phyloP scores from a whole-genome alignment of 2,888 invertebrate species.

The Rhogogaster chlorosoma region DNA sequence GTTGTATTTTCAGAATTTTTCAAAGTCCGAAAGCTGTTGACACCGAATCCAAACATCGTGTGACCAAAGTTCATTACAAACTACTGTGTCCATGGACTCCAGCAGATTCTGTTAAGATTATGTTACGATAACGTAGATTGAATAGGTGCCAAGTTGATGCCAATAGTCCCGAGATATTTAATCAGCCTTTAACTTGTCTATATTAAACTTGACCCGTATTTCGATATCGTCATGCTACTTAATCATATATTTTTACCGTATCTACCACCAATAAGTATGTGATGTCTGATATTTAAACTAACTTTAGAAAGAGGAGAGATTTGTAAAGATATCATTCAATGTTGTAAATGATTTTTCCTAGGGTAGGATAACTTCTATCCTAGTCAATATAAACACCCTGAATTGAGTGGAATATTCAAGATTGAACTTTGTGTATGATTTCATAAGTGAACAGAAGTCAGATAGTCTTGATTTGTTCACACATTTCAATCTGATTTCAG shows the following conservation, averaged over 20 bases:
- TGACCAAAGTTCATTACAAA: not conserved
- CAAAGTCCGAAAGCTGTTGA: not conserved
- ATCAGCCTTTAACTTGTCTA: constrained; percentile 40
- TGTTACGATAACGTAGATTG: constrained; percentile 1
- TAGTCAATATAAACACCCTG: not conserved
- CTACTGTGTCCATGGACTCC: not conserved
- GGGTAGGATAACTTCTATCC: not conserved
- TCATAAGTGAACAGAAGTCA: not conserved
- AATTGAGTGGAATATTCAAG: not conserved
- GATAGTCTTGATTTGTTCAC: not conserved
- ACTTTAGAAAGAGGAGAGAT: not conserved
- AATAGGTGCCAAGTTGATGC: constrained; percentile 37
- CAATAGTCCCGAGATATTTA: constrained; percentile 28
- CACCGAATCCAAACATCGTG: not conserved
- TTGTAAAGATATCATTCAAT: not conserved
- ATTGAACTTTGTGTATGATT: not conserved
- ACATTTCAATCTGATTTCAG: not conserved
- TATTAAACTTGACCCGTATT: constrained; percentile 48
- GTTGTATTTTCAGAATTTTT: not conserved
- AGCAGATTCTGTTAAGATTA: constrained; percentile 15
- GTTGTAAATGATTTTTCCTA: not conserved
- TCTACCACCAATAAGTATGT: not conserved
- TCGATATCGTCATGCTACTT: constrained; percentile 16
- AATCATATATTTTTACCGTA: not conserved
- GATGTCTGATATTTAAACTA: not conserved